Percentiles rank a stretch among this genome's conserved stretches.
These are phyloP conservation scores for Drosophila repleta DNA, from an alignment of 1,140 invertebrate genomes.

Conservation along the genomic window DNA sequence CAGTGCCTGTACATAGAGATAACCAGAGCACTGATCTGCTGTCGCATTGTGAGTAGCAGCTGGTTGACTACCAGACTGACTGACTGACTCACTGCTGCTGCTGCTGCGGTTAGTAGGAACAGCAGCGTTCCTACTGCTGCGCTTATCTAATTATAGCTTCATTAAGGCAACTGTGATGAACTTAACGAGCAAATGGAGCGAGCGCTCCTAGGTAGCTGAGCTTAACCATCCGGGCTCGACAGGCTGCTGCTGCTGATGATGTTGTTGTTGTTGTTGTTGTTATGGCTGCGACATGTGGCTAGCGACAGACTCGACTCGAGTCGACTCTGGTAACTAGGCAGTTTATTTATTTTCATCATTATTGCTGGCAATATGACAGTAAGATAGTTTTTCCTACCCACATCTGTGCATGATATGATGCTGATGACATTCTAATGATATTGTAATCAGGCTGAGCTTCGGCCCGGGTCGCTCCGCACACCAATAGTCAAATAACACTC, in stretches of 20 bases:
- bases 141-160: constrained; percentile 81
- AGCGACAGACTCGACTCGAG: neutral
- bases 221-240: neutral
- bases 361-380: constrained; percentile 37
- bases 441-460: constrained; percentile 21
- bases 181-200: constrained; percentile 53
- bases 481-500: constrained; percentile 39
- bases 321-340: constrained; percentile 18
- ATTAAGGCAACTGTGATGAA: constrained; percentile 60
- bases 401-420: constrained; percentile 1
- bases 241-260: neutral
- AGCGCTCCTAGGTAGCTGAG: constrained; percentile 25
- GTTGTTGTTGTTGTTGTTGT: constrained; percentile 2
- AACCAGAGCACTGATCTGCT: constrained; percentile 1
- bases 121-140: constrained; percentile 37
- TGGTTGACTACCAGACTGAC: constrained; percentile 39
- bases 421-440: constrained; percentile 43
- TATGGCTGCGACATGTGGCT: constrained; percentile 13
- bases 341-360: constrained; percentile 48
- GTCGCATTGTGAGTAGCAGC: constrained; percentile 30
- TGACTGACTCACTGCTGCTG: neutral
- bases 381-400: constrained; percentile 17
- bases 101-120: constrained; percentile 8
- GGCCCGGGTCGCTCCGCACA: neutral
- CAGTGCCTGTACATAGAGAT: neutral